Conservation (phyloP, 2,113 vertebrate genomes). For the Melospiza melodia region DNA sequence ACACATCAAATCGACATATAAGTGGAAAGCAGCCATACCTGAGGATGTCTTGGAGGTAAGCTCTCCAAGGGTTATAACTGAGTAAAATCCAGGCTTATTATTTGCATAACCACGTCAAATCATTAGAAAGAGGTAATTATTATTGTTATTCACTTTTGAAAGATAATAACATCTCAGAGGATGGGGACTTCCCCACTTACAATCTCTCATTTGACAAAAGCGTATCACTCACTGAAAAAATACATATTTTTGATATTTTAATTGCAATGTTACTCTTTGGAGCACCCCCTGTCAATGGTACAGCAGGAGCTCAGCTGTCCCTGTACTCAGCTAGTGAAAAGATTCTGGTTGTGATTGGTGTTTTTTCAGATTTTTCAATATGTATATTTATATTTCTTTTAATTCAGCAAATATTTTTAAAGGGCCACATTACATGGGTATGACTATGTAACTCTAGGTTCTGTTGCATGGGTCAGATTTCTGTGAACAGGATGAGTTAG, state of each 20-base stretch:
- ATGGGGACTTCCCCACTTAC: background rate
- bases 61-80: background rate
- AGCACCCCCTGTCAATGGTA: accelerated
- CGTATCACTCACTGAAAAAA: background rate
- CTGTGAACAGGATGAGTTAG: background rate
- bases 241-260: background rate
- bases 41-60: slow-evolving; percentile 86
- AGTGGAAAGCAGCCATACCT: slow-evolving; percentile 89
- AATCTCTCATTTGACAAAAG: background rate
- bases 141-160: background rate
- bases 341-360: background rate
- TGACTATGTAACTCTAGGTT: background rate
- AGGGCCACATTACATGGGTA: accelerated
- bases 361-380: background rate
- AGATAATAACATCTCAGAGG: background rate
- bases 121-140: background rate
- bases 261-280: background rate
- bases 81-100: background rate
- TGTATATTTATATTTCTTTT: background rate
- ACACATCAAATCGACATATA: slow-evolving; percentile 81
- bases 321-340: background rate
- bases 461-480: background rate
- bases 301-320: background rate
- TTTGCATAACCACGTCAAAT: background rate
- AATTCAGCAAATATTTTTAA: background rate